Evolutionary conservation across 1,140 invertebrate species (phyloP), one percentile per base, ranked within the genome.

Genomic region (Epicauta chinensis): DNA sequence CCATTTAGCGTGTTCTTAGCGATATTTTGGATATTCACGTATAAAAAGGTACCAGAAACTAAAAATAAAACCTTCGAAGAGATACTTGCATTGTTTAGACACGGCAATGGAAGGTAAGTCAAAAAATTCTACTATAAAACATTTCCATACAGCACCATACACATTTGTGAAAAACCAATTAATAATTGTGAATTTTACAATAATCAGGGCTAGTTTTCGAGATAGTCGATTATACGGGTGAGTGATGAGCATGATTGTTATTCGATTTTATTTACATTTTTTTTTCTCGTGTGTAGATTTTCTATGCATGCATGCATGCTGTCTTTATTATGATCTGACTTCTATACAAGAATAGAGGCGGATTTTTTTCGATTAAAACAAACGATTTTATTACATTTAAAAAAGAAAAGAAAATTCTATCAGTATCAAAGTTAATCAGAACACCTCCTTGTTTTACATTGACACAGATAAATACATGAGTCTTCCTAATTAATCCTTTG

Each of bases 21-120:
- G 59, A 81, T 94, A 72, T 98, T 97, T 79, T 94, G 91, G 89
- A 87, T 93, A 73, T 97, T 97, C 80, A 97, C 93, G 40, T 97
- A 96, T 76, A 91, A 91, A 76, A 92, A 92, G 81, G 93, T 98
- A 69, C 95, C 95, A 68, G 95, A 98, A 82, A 98, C 95, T 55
- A 97, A 97, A 78, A 97, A 97, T 75, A 95, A 94, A 78, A 96
- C 93, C 56, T 95, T 97, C 72, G 93, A 97, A 78, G 93, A 98
- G 74, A 97, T 98, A 70, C 78, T 91, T 67, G 88, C 89, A 58
- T 76, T 94, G 63, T 95, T 95, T 80, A 81, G 87, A 65, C 86
- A 87, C 72, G 83, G 83, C 65, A 88, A 89, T 72, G 86, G 84
- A 77, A 89, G 87, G 88, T 90, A 79, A 78, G 82, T 67, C 53